Conservation (phyloP, 2,113 vertebrate genomes). For the Pelecanus crispus region DNA sequence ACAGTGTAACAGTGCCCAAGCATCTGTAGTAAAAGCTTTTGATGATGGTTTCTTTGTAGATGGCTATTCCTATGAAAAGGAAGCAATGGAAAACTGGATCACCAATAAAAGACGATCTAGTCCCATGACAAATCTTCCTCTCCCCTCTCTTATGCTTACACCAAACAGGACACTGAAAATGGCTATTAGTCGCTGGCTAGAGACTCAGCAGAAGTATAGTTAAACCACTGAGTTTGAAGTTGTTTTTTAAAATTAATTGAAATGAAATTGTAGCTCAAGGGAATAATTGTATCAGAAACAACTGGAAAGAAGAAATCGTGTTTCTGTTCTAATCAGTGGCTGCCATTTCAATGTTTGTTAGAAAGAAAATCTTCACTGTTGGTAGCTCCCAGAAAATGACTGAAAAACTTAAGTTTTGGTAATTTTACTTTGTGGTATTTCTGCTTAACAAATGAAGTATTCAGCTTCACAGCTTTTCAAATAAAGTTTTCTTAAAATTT, state of each 20-base stretch:
- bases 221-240: neutral
- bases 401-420: neutral
- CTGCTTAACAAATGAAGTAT: neutral
- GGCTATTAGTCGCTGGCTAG: conserved; percentile 89
- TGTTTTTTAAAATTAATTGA: neutral
- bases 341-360: neutral
- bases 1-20: no score
- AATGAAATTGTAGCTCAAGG: neutral
- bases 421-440: neutral
- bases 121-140: conserved; percentile 94
- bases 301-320: neutral
- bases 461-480: neutral
- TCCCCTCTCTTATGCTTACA: conserved; percentile 82
- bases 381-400: neutral
- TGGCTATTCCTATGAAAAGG: conserved; percentile 93
- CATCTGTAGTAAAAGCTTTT: neutral
- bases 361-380: neutral
- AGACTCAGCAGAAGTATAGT: conserved; percentile 51
- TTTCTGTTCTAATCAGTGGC: neutral
- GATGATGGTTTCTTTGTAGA: conserved; percentile 72
- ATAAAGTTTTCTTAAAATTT: neutral
- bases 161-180: conserved; percentile 94
- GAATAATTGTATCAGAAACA: neutral
- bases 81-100: conserved; percentile 91
- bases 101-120: conserved; percentile 85